A percentile compares a stretch with the other conserved stretches of the same genome.
phyloP scores from a whole-genome alignment of 2,113 vertebrate species.

The Hemiprocne comata region DNA sequence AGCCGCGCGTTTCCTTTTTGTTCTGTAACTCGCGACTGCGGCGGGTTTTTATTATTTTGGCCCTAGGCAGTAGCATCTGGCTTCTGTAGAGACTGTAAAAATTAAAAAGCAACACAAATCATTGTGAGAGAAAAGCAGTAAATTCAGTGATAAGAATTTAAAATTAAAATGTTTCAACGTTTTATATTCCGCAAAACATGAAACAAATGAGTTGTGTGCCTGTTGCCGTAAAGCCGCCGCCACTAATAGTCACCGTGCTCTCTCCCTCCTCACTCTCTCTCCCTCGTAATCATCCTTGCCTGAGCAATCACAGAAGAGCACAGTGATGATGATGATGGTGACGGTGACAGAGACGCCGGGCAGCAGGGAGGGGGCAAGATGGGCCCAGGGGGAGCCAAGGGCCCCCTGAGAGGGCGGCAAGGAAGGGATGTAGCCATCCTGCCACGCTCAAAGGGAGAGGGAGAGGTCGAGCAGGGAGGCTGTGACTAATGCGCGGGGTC shows the following conservation, averaged over 20 bases:
- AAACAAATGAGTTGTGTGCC: conserved; percentile 72
- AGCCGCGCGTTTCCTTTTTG: conserved; percentile 75
- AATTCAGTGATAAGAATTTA: conserved; percentile 85
- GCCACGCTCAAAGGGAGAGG: conserved; percentile 66
- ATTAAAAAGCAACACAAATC: conserved; percentile 88
- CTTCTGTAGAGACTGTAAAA: conserved; percentile 86
- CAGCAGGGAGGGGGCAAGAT: not conserved
- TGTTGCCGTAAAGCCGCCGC: conserved; percentile 75
- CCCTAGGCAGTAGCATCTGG: conserved; percentile 84
- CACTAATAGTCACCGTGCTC: conserved; percentile 60
- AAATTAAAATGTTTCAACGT: conserved; percentile 82
- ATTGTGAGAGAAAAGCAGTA: conserved; percentile 81
- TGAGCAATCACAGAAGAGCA: not conserved
- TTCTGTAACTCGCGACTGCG: conserved; percentile 78
- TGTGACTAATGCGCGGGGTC: conserved; percentile 88
- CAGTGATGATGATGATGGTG: not conserved
- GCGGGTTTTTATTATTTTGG: conserved; percentile 82
- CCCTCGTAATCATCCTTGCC: conserved; percentile 39
- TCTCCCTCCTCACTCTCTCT: not conserved
- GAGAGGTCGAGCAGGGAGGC: conserved; percentile 80
- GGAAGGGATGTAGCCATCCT: conserved; percentile 70
- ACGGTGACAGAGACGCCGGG: not conserved
- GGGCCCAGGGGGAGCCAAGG: not conserved
- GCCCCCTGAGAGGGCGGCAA: not conserved
- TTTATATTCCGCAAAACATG: conserved; percentile 75